Evolutionary conservation across 2,797 vertebrate species (phyloP), one percentile per base, ranked within the genome.

Genomic region (Xenops minutus): DNA sequence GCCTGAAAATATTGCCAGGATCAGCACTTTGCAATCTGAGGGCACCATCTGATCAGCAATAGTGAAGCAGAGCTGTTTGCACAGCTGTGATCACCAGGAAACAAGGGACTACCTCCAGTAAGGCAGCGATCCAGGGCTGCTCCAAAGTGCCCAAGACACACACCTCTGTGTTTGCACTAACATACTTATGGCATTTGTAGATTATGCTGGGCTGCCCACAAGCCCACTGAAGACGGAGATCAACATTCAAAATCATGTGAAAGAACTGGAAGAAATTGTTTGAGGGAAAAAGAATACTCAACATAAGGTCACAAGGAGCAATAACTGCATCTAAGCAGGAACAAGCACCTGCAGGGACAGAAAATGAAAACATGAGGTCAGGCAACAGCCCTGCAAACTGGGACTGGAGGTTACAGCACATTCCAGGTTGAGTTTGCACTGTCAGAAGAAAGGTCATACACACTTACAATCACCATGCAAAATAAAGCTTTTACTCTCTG

Each of bases 141-240:
- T 44, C 55, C 55, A 29, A 46, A 43, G 11, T 0, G 4, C 1
- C 1, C 52, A 16, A 67, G 37, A 39, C 15, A 32, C 4, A 49
- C 14, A 21, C 2, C 1, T 2, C 58, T 32, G 1, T 44, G 36
- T 20, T 32, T 73, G 30, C 49, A 66, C 20, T 14, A 8, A 48
- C 2, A 5, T 6, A 30, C 11, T 63, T 19, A 5, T 0, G 0
- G 48, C 48, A 26, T 16, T 63, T 78, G 12, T 9, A 52, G 75
- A 10, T 18, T 23, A 58, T 14, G 29, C 41, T 69, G 62, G 12
- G 71, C 54, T 79, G 34, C 4, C 59, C 78, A 34, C 6, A 59
- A 69, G 39, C 14, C 41, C 64, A 41, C 7, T 1, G 1, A 10
- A 67, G 52, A 51, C 15, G 37, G 54, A 81, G 76, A 49, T 49